Percentiles rank a stretch among this genome's conserved stretches.
These are phyloP conservation scores for Caenorhabditis sulstoni DNA, from an alignment of 2,888 invertebrate species.

Conservation along the genomic window DNA sequence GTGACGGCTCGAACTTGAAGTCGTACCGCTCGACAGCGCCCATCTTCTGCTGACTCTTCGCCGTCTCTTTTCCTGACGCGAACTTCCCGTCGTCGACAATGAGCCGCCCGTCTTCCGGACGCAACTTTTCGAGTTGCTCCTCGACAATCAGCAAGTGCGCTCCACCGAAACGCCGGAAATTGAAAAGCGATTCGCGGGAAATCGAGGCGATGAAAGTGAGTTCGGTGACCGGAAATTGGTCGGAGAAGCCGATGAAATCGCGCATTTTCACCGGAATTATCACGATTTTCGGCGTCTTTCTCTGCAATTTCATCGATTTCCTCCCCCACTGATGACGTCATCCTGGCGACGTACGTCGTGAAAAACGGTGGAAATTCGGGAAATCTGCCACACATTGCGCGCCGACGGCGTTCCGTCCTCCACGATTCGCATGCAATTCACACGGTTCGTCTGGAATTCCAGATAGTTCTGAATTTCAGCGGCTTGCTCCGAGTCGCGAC, in stretches of 20 bases:
- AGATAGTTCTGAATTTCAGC: conserved; percentile 38
- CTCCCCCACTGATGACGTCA: too few relatives aligned
- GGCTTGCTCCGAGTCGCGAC: conserved; percentile 39
- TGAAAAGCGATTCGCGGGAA: conserved; percentile 39
- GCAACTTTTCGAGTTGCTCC: conserved; percentile 39
- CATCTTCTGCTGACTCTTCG: conserved; percentile 12
- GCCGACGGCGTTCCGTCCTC: conserved; percentile 23
- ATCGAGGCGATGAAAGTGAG: conserved; percentile 48
- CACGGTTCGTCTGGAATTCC: conserved; percentile 19
- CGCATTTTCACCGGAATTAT: conserved; percentile 32
- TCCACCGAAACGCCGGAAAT: conserved; percentile 40
- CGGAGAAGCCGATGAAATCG: conserved; percentile 35
- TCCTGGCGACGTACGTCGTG: conserved; percentile 15
- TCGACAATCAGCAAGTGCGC: conserved; percentile 44
- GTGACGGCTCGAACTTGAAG: conserved; percentile 52
- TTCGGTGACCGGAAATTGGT: conserved; percentile 26
- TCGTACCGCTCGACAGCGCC: conserved; percentile 54
- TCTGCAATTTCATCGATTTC: conserved; percentile 13
- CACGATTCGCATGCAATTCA: conserved; percentile 21
- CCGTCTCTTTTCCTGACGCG: neutral
- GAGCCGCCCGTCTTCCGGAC: conserved; percentile 46
- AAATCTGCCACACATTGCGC: conserved; percentile 32
- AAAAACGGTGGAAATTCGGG: conserved; percentile 47
- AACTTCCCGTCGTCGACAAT: conserved; percentile 47
- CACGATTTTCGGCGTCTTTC: conserved; percentile 44